Conservation (phyloP, 2,888 invertebrate species). For the Dolichopus griseipennis region DNA sequence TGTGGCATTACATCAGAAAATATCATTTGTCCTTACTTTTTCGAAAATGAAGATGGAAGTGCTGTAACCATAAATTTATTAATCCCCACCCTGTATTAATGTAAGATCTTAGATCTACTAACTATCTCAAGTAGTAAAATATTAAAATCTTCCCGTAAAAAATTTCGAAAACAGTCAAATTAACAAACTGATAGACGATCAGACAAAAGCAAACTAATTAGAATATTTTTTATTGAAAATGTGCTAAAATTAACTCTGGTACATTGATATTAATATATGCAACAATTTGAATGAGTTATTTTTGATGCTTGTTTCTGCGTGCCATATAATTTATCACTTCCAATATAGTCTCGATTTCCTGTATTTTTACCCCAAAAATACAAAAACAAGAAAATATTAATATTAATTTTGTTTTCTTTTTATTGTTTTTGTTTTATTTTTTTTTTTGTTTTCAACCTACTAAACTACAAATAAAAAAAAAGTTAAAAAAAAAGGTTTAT, state of each 20-base stretch:
- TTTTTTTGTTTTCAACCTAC: background rate
- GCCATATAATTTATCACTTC: background rate
- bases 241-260: background rate
- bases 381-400: background rate
- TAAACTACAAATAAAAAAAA: background rate
- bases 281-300: background rate
- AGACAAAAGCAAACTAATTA: too few relatives aligned
- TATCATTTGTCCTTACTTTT: too few relatives aligned
- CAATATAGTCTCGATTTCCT: background rate
- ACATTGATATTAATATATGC: background rate
- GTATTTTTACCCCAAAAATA: background rate
- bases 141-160: too few relatives aligned
- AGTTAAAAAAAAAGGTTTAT: background rate
- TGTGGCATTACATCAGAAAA: too few relatives aligned
- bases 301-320: background rate
- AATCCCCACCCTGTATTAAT: too few relatives aligned
- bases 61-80: too few relatives aligned
- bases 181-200: too few relatives aligned
- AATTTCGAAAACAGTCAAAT: too few relatives aligned
- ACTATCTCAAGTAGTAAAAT: too few relatives aligned
- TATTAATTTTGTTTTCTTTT: background rate
- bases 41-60: too few relatives aligned
- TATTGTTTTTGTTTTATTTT: background rate
- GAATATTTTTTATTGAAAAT: too few relatives aligned
- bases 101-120: too few relatives aligned